phyloP scores from a whole-genome alignment of 2,113 vertebrate genomes.

The Neogobius melanostomus region DNA sequence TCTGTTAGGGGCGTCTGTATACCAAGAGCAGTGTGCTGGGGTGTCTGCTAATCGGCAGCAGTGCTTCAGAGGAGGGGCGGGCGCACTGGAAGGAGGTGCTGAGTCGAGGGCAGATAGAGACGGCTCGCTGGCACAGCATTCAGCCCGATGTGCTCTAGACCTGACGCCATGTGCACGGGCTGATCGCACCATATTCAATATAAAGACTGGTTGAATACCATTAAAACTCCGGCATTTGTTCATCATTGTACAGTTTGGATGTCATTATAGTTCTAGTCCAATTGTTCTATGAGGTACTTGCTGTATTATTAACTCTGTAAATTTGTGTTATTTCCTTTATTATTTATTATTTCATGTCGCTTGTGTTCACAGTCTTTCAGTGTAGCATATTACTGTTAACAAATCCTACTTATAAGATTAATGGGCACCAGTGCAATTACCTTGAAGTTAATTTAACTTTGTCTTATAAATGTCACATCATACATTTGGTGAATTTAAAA shows the following conservation, averaged over 20 bases:
- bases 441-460: background rate
- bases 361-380: background rate
- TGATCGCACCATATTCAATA: background rate
- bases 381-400: background rate
- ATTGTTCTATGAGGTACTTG: background rate
- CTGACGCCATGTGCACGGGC: background rate
- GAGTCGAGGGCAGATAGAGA: slow-evolving; percentile 74
- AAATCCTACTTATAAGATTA: background rate
- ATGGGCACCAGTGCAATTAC: background rate
- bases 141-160: slow-evolving; percentile 44
- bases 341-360: background rate
- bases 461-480: background rate
- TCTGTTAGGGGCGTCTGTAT: slow-evolving; percentile 75
- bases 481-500: background rate
- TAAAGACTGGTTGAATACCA: background rate
- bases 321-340: background rate
- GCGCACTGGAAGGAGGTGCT: slow-evolving; percentile 84
- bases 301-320: background rate
- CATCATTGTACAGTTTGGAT: background rate
- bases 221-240: background rate
- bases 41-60: slow-evolving; percentile 69
- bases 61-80: slow-evolving; percentile 54
- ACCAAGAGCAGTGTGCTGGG: slow-evolving; percentile 75
- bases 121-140: slow-evolving; percentile 76
- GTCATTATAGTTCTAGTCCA: background rate